These are phyloP conservation scores for Napeogenes sylphis DNA, from an alignment of 2,888 invertebrate species.

Conservation along the genomic window DNA sequence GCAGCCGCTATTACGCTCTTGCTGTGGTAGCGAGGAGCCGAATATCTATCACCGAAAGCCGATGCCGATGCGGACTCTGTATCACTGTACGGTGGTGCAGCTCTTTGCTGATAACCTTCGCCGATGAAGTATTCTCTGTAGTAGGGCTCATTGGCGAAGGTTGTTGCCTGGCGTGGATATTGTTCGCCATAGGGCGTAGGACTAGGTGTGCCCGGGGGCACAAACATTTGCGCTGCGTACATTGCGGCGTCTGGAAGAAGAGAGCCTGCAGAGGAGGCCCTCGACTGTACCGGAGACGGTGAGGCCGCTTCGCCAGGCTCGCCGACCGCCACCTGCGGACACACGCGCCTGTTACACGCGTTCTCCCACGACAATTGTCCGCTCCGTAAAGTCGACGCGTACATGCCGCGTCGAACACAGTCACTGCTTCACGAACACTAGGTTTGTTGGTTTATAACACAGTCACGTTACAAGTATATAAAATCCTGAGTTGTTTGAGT, in stretches of 20 bases:
- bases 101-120: slow-evolving; percentile 79
- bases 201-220: slow-evolving; percentile 82
- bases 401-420: slow-evolving; percentile 74
- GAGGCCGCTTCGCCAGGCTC: slow-evolving; percentile 79
- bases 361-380: slow-evolving; percentile 78
- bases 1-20: slow-evolving; percentile 85
- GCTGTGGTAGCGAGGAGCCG: slow-evolving; percentile 83
- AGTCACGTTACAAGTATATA: slow-evolving; percentile 54
- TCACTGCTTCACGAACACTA: slow-evolving; percentile 74
- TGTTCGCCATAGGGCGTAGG: slow-evolving; percentile 79
- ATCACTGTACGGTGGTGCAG: slow-evolving; percentile 76
- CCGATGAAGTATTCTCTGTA: slow-evolving; percentile 88
- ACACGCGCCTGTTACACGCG: slow-evolving; percentile 82
- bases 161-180: slow-evolving; percentile 73
- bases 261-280: slow-evolving; percentile 76
- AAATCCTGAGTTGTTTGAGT: slow-evolving; percentile 45
- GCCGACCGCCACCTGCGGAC: slow-evolving; percentile 77
- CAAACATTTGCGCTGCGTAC: slow-evolving; percentile 84
- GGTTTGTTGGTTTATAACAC: slow-evolving; percentile 54
- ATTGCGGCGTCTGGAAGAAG: slow-evolving; percentile 81
- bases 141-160: slow-evolving; percentile 85
- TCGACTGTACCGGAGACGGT: slow-evolving; percentile 81
- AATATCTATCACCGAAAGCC: slow-evolving; percentile 83
- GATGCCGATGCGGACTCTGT: slow-evolving; percentile 78
- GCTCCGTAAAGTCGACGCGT: slow-evolving; percentile 79